Evolutionary conservation across 2,797 vertebrate genomes (phyloP).

Genomic region (Bradypus variegatus): DNA sequence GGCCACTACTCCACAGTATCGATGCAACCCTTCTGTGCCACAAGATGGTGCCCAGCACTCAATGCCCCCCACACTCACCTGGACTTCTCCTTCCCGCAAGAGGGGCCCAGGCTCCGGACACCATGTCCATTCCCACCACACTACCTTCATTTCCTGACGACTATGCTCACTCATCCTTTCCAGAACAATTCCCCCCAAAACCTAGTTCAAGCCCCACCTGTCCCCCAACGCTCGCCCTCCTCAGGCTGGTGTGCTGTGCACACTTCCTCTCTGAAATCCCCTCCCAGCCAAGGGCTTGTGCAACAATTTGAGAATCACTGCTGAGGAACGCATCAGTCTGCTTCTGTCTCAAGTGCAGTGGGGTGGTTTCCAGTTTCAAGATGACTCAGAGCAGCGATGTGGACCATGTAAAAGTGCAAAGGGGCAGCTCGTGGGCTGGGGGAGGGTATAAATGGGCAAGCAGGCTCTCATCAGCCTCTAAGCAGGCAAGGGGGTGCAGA

Average conservation of each 20-base stretch:
- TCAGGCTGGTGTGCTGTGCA: not conserved
- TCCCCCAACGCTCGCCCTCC: not conserved
- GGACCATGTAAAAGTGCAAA: not conserved
- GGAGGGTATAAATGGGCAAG: too few species aligned
- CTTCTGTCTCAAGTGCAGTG: accelerated
- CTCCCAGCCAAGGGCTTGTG: not conserved
- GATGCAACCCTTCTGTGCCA: not conserved
- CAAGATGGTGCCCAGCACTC: not conserved
- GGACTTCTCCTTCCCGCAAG: not conserved
- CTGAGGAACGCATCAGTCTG: accelerated
- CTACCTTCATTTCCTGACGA: too few species aligned
- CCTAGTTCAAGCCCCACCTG: not conserved
- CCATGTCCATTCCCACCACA: not conserved
- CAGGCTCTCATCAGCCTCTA: not conserved
- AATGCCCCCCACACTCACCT: not conserved
- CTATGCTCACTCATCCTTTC: not conserved
- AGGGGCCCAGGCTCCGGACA: not conserved
- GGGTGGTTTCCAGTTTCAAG: not conserved
- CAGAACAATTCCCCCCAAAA: not conserved
- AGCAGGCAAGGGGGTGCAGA: too few species aligned
- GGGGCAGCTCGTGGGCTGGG: not conserved
- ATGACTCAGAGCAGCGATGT: not conserved
- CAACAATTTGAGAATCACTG: not conserved
- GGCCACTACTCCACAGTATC: too few species aligned
- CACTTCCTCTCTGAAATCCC: not conserved